phyloP scores from a whole-genome alignment of 2,113 vertebrate species.

The Tenebrosternarchus preto region DNA sequence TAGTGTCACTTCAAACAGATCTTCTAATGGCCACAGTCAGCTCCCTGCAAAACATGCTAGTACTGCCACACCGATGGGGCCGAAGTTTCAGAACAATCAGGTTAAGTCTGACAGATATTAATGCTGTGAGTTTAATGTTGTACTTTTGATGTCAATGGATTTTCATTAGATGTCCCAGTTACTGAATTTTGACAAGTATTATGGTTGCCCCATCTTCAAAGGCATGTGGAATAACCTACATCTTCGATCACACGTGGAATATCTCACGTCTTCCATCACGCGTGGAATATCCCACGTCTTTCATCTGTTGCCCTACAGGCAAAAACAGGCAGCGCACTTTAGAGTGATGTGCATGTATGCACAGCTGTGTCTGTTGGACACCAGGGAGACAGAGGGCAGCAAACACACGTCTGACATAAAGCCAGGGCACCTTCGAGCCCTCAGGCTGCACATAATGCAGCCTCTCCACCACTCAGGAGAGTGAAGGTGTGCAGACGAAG shows the following conservation, averaged over 20 bases:
- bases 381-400: not conserved
- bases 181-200: not conserved
- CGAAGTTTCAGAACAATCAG: not conserved
- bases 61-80: no score
- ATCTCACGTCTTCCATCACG: not conserved
- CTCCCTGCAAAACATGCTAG: no score
- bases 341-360: not conserved
- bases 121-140: not conserved
- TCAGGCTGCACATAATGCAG: no score
- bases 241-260: not conserved
- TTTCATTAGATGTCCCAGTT: not conserved
- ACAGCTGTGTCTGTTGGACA: not conserved
- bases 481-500: not conserved
- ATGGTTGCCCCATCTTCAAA: no score
- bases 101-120: not conserved
- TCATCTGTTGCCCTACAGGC: not conserved
- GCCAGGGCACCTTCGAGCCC: no score
- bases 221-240: no score
- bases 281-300: not conserved
- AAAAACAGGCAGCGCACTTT: not conserved
- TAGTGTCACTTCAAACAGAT: no score
- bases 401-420: not conserved
- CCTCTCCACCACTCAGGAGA: no score
- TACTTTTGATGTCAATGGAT: not conserved
- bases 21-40: no score